phyloP scores from a whole-genome alignment of 2,888 invertebrate genomes.

The Ecdyonurus torrentis region DNA sequence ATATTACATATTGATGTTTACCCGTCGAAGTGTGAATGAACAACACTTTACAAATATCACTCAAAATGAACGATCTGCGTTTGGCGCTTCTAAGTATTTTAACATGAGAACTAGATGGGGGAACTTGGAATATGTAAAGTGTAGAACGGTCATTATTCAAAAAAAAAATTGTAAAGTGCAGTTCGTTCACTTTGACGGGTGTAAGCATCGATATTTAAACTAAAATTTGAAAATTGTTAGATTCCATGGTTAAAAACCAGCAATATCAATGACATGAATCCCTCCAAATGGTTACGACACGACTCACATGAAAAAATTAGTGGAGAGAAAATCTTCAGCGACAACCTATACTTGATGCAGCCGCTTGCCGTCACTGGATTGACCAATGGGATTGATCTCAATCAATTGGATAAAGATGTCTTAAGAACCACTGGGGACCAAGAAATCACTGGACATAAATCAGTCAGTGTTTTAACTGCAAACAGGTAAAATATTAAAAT shows the following conservation, averaged over 20 bases:
- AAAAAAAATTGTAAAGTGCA: no score
- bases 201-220: no score
- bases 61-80: no score
- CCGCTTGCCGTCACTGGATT: conserved; percentile 24
- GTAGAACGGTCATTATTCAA: no score
- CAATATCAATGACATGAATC: conserved; percentile 28
- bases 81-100: no score
- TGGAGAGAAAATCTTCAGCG: conserved; percentile 30
- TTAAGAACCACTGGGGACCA: conserved; percentile 29
- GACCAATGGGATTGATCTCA: conserved; percentile 30
- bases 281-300: conserved; percentile 26
- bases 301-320: conserved; percentile 27
- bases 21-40: no score
- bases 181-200: no score
- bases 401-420: conserved; percentile 25
- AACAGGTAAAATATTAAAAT: conserved; percentile 17
- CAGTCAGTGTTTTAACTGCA: conserved; percentile 23
- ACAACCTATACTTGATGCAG: conserved; percentile 27
- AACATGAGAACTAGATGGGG: no score
- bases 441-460: conserved; percentile 26
- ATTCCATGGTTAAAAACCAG: conserved; percentile 26
- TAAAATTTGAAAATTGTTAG: no score
- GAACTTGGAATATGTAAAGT: no score
- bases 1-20: no score
- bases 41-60: no score